Conservation (phyloP, 2,888 invertebrate genomes). For the Microdon myrmicae region DNA sequence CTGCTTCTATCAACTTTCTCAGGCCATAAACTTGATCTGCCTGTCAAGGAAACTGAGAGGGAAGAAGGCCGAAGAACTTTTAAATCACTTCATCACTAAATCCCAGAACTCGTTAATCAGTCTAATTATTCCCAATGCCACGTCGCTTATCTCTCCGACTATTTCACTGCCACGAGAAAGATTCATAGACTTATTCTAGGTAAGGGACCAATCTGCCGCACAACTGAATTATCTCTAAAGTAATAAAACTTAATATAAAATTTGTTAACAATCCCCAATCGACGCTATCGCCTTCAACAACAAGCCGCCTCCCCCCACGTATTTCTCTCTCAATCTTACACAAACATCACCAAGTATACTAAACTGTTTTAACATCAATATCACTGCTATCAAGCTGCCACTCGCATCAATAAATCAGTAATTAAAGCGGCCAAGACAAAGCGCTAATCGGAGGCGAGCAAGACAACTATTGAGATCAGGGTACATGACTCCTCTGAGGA, state of each 20-base stretch:
- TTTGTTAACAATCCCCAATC: slow-evolving; percentile 45
- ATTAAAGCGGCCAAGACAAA: slow-evolving; percentile 37
- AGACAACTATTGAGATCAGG: slow-evolving; percentile 20
- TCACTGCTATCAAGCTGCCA: neutral
- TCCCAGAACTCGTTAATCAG: slow-evolving; percentile 48
- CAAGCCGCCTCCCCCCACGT: no score
- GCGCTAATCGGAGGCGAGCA: slow-evolving; percentile 44
- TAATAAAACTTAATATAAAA: slow-evolving; percentile 46
- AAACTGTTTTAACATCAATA: slow-evolving; percentile 5
- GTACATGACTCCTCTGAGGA: slow-evolving; percentile 24
- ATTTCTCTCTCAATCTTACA: no score
- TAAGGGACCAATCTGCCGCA: slow-evolving; percentile 2
- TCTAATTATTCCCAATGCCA: slow-evolving; percentile 43
- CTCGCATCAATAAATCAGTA: slow-evolving; percentile 46
- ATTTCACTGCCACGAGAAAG: slow-evolving; percentile 15
- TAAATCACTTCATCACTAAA: slow-evolving; percentile 32
- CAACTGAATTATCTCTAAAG: slow-evolving; percentile 36
- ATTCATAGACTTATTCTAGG: slow-evolving; percentile 28
- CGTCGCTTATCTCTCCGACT: slow-evolving; percentile 14
- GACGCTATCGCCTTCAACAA: no score
- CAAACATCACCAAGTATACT: no score
- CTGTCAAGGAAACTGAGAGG: no score
- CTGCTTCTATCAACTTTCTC: no score
- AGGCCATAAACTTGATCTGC: no score
- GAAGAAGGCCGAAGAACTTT: slow-evolving; percentile 16